These are phyloP conservation scores for Cheiracanthium punctorium DNA, from an alignment of 2,888 invertebrate species.

Conservation along the genomic window DNA sequence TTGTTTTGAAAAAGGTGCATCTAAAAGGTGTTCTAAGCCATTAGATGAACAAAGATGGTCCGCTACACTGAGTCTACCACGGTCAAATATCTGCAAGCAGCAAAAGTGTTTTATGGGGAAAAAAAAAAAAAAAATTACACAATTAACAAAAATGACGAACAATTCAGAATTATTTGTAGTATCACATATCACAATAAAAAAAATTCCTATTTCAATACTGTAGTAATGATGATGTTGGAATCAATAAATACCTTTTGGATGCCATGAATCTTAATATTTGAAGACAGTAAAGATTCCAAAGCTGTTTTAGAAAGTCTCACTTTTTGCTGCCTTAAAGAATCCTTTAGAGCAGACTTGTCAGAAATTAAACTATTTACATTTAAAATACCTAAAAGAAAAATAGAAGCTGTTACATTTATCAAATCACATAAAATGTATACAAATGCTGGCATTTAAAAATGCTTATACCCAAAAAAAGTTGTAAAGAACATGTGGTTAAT, in stretches of 20 bases:
- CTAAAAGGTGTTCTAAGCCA: conserved; percentile 57
- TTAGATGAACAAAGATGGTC: conserved; percentile 54
- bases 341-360: conserved; percentile 30
- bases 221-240: not conserved
- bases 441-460: too few species aligned
- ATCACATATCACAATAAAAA: not conserved
- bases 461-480: too few species aligned
- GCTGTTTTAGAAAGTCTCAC: conserved; percentile 40
- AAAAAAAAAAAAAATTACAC: not conserved
- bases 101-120: not conserved
- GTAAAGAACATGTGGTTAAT: too few species aligned
- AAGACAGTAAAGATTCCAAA: conserved; percentile 43
- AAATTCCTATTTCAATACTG: not conserved
- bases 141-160: not conserved
- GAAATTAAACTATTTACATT: conserved; percentile 34
- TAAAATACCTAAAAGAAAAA: conserved; percentile 43
- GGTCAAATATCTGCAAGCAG: conserved; percentile 57
- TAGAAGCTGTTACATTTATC: too few species aligned
- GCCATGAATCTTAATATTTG: conserved; percentile 46
- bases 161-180: not conserved
- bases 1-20: conserved; percentile 11
- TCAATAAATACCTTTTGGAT: conserved; percentile 53
- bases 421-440: too few species aligned
- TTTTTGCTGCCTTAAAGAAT: conserved; percentile 39
- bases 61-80: conserved; percentile 45